Evolutionary conservation across 1,140 invertebrate species (phyloP).

Genomic region (Scaptomyza graminum): DNA sequence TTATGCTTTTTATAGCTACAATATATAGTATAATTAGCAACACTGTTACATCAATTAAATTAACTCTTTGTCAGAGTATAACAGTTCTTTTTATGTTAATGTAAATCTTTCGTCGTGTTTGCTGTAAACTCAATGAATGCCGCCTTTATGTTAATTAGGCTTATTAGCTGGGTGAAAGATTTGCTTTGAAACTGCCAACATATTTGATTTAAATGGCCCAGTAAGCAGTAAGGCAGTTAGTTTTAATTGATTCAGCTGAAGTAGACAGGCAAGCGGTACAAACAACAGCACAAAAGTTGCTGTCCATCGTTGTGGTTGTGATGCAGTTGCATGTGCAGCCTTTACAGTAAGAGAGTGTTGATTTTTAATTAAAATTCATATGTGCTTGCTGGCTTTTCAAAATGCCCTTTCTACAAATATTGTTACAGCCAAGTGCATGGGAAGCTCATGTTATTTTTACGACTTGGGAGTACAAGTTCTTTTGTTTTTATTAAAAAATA

Average conservation of each 20-base stretch:
- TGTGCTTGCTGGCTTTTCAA: slow-evolving; percentile 5
- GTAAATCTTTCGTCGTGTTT: slow-evolving; percentile 43
- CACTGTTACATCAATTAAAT: background rate
- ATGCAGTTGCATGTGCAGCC: slow-evolving; percentile 18
- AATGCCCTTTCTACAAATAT: slow-evolving; percentile 28
- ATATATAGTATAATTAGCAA: background rate
- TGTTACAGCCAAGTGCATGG: slow-evolving; percentile 5
- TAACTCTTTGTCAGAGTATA: slow-evolving; percentile 10
- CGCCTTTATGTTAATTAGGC: slow-evolving; percentile 37
- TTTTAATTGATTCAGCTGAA: slow-evolving; percentile 67
- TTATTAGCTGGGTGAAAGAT: slow-evolving; percentile 74
- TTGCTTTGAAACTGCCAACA: slow-evolving; percentile 48
- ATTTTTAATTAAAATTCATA: slow-evolving; percentile 36
- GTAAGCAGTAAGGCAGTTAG: slow-evolving; percentile 66
- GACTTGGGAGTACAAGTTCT: background rate
- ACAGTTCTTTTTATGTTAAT: slow-evolving; percentile 35
- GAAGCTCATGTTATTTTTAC: background rate
- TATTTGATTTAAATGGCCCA: slow-evolving; percentile 59
- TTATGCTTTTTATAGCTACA: background rate
- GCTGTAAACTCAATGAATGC: slow-evolving; percentile 3
- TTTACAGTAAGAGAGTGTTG: slow-evolving; percentile 21
- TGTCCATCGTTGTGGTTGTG: slow-evolving; percentile 22
- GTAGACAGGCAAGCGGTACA: slow-evolving; percentile 34
- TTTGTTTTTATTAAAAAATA: background rate
- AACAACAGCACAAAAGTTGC: background rate